phyloP scores from a whole-genome alignment of 92 coral and sea anemone species.

The Bergia sp. region DNA sequence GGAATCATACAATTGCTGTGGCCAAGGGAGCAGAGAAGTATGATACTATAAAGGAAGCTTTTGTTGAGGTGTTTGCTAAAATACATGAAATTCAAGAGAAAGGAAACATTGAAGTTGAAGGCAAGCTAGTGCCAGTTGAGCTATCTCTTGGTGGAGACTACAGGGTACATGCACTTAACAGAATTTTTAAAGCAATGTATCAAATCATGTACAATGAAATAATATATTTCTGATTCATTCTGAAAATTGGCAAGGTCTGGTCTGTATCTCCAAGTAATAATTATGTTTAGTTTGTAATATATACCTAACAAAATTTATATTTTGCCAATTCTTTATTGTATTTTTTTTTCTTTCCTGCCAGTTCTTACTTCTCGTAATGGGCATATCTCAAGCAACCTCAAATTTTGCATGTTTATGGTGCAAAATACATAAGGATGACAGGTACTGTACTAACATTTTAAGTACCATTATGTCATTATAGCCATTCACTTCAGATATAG shows the following conservation, averaged over 20 bases:
- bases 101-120: neutral
- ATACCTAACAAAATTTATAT: no score
- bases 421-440: conserved; percentile 54
- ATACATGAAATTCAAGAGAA: conserved; percentile 1
- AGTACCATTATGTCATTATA: neutral
- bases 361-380: conserved; percentile 54
- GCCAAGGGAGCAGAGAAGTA: conserved; percentile 16
- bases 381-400: conserved; percentile 49
- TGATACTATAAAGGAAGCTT: conserved; percentile 13
- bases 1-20: conserved; percentile 7
- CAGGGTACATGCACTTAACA: neutral
- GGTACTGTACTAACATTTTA: conserved; percentile 31
- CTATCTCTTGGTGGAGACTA: conserved; percentile 22
- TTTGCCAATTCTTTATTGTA: no score
- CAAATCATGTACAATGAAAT: no score
- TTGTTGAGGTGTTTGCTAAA: conserved; percentile 2
- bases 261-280: no score
- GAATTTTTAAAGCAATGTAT: no score
- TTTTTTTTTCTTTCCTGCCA: neutral
- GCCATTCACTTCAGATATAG: no score
- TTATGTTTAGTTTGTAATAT: no score
- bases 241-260: no score
- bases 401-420: conserved; percentile 74
- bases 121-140: conserved; percentile 12
- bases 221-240: no score